Percentiles rank a stretch among this genome's conserved stretches.
These are phyloP conservation scores for Litoditis marina DNA, from an alignment of 2,888 invertebrate species.

Conservation along the genomic window DNA sequence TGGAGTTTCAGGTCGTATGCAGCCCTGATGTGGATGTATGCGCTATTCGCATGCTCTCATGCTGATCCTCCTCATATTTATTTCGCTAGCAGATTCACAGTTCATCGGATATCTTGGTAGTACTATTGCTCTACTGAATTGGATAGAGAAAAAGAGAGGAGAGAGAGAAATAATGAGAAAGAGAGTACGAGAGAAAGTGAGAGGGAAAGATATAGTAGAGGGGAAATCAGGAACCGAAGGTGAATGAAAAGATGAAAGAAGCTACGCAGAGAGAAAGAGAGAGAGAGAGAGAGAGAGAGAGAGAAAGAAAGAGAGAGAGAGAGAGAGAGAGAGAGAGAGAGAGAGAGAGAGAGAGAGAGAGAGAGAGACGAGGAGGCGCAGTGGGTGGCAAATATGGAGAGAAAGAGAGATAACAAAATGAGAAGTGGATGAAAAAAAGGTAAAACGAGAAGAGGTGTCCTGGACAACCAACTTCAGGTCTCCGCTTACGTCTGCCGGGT, in stretches of 20 bases:
- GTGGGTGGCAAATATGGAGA: too few relatives aligned
- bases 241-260: background rate
- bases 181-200: too few relatives aligned
- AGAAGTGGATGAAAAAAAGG: background rate
- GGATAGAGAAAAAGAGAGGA: too few relatives aligned
- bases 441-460: background rate
- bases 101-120: conserved; percentile 16
- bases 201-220: too few relatives aligned
- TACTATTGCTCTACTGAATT: too few relatives aligned
- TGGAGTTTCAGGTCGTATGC: conserved; percentile 9
- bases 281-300: background rate
- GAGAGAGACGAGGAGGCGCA: too few relatives aligned
- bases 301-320: background rate
- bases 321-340: background rate
- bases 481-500: conserved; percentile 54
- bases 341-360: too few relatives aligned
- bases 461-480: conserved; percentile 31
- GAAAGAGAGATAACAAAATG: background rate
- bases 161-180: too few relatives aligned
- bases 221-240: background rate
- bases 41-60: conserved; percentile 16
- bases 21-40: conserved; percentile 14
- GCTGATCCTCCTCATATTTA: conserved; percentile 15
- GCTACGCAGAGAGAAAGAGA: background rate
- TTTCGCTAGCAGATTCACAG: conserved; percentile 10